Percentiles rank a stretch among this genome's conserved stretches.
Evolutionary conservation across 1,140 invertebrate species (phyloP).

Genomic region (Nasonia longicornis): DNA sequence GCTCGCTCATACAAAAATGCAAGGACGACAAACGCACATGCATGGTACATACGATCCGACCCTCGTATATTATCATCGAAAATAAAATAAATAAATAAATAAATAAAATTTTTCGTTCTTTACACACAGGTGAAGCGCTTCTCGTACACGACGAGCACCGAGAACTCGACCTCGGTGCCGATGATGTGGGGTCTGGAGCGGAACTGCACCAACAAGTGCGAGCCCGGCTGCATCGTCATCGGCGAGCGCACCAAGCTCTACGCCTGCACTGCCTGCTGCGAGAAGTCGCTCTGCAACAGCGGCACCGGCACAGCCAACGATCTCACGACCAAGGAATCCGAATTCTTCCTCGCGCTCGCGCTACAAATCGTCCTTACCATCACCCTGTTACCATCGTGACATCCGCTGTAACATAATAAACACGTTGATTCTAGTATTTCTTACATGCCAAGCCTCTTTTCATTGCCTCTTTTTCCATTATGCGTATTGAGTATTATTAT

Average conservation of each 20-base stretch:
- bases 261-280: conserved; percentile 86
- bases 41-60: conserved; percentile 72
- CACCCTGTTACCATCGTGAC: conserved; percentile 64
- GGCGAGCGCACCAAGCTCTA: conserved; percentile 87
- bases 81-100: background rate
- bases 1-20: conserved; percentile 78
- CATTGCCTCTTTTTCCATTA: too few species aligned
- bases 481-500: too few species aligned
- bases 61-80: background rate
- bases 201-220: conserved; percentile 84
- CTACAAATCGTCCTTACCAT: conserved; percentile 62
- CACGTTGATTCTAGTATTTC: background rate
- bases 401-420: conserved; percentile 29
- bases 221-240: conserved; percentile 87
- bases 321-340: conserved; percentile 56
- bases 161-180: conserved; percentile 80
- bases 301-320: conserved; percentile 71
- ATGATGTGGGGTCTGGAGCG: conserved; percentile 86
- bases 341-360: conserved; percentile 60
- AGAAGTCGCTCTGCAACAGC: conserved; percentile 81
- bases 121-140: conserved; percentile 80
- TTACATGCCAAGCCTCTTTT: too few species aligned
- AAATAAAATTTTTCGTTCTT: conserved; percentile 47
- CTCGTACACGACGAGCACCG: conserved; percentile 84
- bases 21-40: conserved; percentile 80